Conservation (phyloP, 53 echinoderm and acorn worm species). For the Paelopatides confundens region DNA sequence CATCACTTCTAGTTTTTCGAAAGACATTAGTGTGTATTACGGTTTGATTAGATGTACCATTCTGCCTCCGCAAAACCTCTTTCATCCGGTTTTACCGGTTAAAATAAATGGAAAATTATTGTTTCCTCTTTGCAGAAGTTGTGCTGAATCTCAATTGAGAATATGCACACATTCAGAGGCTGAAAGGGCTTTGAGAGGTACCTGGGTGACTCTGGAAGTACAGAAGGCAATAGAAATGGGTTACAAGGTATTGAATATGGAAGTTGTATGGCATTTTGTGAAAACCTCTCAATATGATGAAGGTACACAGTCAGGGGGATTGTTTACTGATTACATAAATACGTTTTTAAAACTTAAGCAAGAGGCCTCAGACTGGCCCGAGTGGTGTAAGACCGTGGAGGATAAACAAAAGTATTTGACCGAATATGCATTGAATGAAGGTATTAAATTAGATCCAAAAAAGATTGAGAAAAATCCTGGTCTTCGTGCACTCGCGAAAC, state of each 20-base stretch:
- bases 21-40: constrained; percentile 39
- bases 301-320: constrained; percentile 7
- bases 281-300: constrained; percentile 28
- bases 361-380: constrained; percentile 47
- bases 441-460: constrained; percentile 43
- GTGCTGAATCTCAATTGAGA: constrained; percentile 15
- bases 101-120: too few relatives aligned
- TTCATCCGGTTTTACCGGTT: constrained; percentile 56
- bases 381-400: constrained; percentile 35
- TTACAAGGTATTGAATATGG: constrained; percentile 24
- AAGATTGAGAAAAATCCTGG: constrained; percentile 63
- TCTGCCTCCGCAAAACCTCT: too few relatives aligned
- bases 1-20: too few relatives aligned
- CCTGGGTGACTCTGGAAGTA: constrained; percentile 59
- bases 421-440: constrained; percentile 39
- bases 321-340: constrained; percentile 52
- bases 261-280: constrained; percentile 54
- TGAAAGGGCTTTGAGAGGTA: constrained; percentile 46
- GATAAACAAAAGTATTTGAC: constrained; percentile 19
- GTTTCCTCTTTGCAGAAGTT: constrained; percentile 44
- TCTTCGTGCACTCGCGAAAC: constrained; percentile 63
- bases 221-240: constrained; percentile 53
- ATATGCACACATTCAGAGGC: constrained; percentile 42
- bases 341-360: constrained; percentile 61
- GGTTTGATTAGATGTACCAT: too few relatives aligned